A percentile compares a stretch with the other conserved stretches of the same genome.
Evolutionary conservation across 1,140 invertebrate genomes (phyloP).

Genomic region (Eumeta japonica): DNA sequence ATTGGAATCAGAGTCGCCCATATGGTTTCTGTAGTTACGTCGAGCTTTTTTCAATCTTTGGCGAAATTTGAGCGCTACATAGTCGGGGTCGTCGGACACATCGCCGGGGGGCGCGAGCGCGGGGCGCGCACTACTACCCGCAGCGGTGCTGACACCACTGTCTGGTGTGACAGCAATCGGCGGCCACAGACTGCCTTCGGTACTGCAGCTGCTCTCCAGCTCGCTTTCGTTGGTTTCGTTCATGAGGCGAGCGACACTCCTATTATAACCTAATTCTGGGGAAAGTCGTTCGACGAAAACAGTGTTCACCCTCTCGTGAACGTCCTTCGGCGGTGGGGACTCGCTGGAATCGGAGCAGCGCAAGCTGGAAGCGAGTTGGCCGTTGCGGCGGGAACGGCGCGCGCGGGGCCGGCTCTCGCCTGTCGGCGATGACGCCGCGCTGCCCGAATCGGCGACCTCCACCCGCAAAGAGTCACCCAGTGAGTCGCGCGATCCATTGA

Average conservation of each 20-base stretch:
- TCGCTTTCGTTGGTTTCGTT: constrained; percentile 54
- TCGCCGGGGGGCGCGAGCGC: constrained; percentile 22
- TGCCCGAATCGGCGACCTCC: constrained; percentile 27
- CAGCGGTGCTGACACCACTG: constrained; percentile 31
- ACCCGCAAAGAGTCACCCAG: constrained; percentile 51
- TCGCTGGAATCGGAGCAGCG: constrained; percentile 42
- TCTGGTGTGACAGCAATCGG: constrained; percentile 25
- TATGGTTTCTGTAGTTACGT: constrained; percentile 56
- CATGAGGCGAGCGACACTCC: constrained; percentile 41
- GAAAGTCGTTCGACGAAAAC: constrained; percentile 18
- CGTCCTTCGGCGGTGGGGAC: constrained; percentile 31
- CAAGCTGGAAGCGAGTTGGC: constrained; percentile 19
- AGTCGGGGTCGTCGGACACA: constrained; percentile 50
- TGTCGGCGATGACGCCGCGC: constrained; percentile 23
- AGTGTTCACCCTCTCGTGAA: constrained; percentile 14
- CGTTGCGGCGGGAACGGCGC: constrained; percentile 27
- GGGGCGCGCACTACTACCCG: constrained; percentile 25
- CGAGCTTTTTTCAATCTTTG: constrained; percentile 57
- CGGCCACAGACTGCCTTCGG: constrained; percentile 30
- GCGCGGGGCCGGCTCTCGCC: constrained; percentile 23
- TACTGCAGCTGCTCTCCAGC: constrained; percentile 51
- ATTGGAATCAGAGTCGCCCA: constrained; percentile 60
- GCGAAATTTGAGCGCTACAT: constrained; percentile 49
- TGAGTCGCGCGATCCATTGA: constrained; percentile 58
- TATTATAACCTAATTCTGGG: constrained; percentile 28